Base-by-base conservation (phyloP, 2,797 vertebrate species). In the Cottoperca gobio region DNA sequence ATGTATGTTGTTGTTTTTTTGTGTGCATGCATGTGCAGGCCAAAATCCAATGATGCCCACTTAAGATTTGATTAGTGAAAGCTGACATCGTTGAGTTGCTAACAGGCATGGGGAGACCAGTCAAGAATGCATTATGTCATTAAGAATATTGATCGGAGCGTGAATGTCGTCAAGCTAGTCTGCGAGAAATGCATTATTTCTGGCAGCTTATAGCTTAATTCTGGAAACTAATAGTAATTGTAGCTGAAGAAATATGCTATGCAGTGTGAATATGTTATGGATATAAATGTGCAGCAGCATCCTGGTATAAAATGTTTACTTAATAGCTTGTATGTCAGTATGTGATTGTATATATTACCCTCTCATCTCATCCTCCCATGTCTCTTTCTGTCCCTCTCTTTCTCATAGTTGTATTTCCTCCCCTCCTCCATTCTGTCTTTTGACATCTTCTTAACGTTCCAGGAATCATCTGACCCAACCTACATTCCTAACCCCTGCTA, bases 401-500 rank as follows among this genome's bases (percentile, higher is more conserved):
- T 12, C 19, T 33, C 1, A 31, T 9, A 24, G 8, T 45, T 7
- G 8, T 12, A 4, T 64, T 65, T 63, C 43, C n/a, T 54, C 6
- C 26, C 42, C 40, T 35, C n/a, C 26, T 31, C 17, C 52, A 13
- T 50, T 53, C 4, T 8, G 28, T 55, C 13, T 61, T 50, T 21
- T 62, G 14, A 68, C 40, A 24, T 50, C 4, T 1, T 49, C 39
- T 61, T 26, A 5, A 69, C 33, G 0, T 76, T 48, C 14, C 86
- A 98, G 97, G 82, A 74, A 57, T 92, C 95, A 24, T 17, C 76
- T 0, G 0, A 67, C 62, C 88, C 76, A 55, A 0, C 39, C 55
- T 45, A 19, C 4, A 68, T 97, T 71, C 31, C 57, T 57, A 97
- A 98, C 73, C 97, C 98, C 39, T 99, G 98, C 80, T 98, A 95